Evolutionary conservation across 2,797 vertebrate genomes (phyloP).

Genomic region (Helarctos malayanus): DNA sequence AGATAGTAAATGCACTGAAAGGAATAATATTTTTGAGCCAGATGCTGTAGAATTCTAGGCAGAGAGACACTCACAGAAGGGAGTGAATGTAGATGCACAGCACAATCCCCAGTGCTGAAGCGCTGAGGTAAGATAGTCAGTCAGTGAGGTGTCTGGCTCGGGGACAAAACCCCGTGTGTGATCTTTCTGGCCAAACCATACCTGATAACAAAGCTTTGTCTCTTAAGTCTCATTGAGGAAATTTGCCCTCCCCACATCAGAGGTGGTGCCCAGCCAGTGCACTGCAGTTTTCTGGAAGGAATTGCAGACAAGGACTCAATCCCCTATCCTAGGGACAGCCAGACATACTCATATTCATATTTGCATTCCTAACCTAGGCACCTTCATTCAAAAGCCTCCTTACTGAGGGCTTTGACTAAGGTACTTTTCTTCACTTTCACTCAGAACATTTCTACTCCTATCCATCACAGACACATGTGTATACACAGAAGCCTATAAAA

Average conservation of each 20-base stretch:
- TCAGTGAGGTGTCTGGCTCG: neutral
- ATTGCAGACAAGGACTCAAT: neutral
- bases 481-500: neutral
- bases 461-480: no score
- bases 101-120: neutral
- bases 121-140: neutral
- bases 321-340: neutral
- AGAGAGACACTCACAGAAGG: neutral
- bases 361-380: neutral
- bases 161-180: neutral
- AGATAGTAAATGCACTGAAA: neutral
- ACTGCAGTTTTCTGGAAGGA: neutral
- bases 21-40: neutral
- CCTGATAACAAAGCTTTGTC: neutral
- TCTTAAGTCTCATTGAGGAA: neutral
- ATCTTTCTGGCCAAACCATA: neutral
- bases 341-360: neutral
- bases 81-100: neutral
- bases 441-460: neutral
- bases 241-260: neutral
- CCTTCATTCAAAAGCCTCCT: neutral
- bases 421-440: neutral
- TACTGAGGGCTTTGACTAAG: neutral
- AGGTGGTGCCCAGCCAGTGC: neutral
- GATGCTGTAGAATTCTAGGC: neutral